A percentile compares a stretch with the other conserved stretches of the same genome.
Conservation (phyloP, 2,113 vertebrate species). For the Pangasianodon hypophthalmus region DNA sequence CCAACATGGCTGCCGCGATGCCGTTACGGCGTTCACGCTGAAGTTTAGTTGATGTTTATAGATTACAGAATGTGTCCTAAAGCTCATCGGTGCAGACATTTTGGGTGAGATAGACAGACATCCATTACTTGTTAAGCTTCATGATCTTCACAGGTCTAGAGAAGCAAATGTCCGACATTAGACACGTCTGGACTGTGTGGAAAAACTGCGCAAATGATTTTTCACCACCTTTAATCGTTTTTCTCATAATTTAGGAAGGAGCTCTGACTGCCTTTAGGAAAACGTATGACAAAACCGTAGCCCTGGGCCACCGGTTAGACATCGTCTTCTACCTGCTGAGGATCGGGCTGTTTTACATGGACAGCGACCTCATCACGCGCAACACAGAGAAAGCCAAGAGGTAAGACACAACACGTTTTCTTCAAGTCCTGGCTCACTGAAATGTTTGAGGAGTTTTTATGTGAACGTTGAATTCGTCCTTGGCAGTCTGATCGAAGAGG, state of each 20-base stretch:
- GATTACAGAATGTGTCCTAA: too few species aligned
- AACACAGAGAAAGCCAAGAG: conserved; percentile 98
- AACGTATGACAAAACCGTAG: conserved; percentile 97
- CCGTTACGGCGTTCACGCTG: too few species aligned
- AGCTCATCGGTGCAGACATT: too few species aligned
- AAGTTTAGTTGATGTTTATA: not conserved
- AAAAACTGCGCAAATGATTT: not conserved
- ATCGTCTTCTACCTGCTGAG: conserved; percentile 97
- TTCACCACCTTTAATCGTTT: not conserved
- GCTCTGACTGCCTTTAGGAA: conserved; percentile 93
- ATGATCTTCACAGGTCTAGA: too few species aligned
- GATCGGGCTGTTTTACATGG: conserved; percentile 98
- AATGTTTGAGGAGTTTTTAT: not conserved
- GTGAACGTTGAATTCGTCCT: not conserved
- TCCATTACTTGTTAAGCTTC: too few species aligned
- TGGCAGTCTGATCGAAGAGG: conserved; percentile 93
- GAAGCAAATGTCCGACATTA: too few species aligned
- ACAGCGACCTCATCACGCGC: conserved; percentile 96
- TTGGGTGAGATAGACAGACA: not conserved
- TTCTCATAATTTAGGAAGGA: conserved; percentile 80
- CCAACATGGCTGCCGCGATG: not conserved
- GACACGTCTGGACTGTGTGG: too few species aligned
- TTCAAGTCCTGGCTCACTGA: too few species aligned
- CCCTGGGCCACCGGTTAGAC: conserved; percentile 92
- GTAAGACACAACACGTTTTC: conserved; percentile 63